Percentiles rank a stretch among this genome's conserved stretches.
Conservation (phyloP, 92 coral and sea anemone species). For the Palythoa caribaeorum region DNA sequence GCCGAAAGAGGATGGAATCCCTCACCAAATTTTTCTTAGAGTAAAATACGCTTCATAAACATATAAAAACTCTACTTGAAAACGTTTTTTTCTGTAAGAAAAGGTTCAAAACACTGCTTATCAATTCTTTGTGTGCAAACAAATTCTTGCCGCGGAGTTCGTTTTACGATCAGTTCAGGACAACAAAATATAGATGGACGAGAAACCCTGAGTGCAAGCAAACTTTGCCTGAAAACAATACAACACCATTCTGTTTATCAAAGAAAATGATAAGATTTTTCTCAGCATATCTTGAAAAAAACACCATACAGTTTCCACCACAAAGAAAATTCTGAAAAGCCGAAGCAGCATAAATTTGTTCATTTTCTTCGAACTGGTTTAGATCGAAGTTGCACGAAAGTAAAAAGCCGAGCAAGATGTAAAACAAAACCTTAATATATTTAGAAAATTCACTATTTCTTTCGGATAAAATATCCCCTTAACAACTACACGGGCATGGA, state of each 20-base stretch:
- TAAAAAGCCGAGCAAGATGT: background rate
- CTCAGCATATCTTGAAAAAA: background rate
- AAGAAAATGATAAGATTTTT: background rate
- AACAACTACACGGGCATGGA: conserved; percentile 52
- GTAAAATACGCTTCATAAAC: background rate
- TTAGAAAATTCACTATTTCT: conserved; percentile 26
- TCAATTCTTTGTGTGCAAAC: conserved; percentile 3
- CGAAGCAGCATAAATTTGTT: conserved; percentile 48
- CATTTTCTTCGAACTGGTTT: conserved; percentile 27
- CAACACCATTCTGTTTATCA: background rate
- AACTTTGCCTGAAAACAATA: conserved; percentile 8
- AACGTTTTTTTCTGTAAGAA: background rate
- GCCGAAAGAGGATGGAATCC: background rate
- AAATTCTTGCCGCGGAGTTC: background rate
- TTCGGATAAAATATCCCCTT: conserved; percentile 60
- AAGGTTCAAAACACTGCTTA: background rate
- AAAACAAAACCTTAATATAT: background rate
- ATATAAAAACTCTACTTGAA: background rate
- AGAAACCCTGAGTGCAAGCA: background rate
- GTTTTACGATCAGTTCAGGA: conserved; percentile 39
- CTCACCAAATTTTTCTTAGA: background rate
- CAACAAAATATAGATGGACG: conserved; percentile 1
- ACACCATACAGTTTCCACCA: background rate
- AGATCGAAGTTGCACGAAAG: conserved; percentile 41
- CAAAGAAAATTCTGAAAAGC: conserved; percentile 24